A percentile compares a stretch with the other conserved stretches of the same genome.
Conservation (phyloP, 2,888 invertebrate genomes). For the Drosophila algonquin region DNA sequence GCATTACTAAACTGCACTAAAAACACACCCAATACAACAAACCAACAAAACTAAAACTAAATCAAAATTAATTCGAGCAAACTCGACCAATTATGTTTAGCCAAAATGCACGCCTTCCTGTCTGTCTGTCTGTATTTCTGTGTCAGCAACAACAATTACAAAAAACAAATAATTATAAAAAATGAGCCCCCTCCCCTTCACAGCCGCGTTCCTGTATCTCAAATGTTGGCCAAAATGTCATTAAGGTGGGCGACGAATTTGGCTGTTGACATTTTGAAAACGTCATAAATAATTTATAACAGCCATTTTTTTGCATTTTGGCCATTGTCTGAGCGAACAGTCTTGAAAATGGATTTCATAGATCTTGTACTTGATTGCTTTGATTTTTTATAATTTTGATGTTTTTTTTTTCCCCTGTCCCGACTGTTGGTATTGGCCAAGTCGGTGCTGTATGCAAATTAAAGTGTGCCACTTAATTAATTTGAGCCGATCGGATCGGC, state of each 20-base stretch:
- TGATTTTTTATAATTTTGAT: slow-evolving; percentile 17
- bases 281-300: slow-evolving; percentile 56
- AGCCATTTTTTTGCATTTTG: slow-evolving; percentile 47
- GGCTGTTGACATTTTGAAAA: slow-evolving; percentile 54
- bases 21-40: slow-evolving; percentile 24
- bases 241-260: slow-evolving; percentile 57
- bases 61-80: slow-evolving; percentile 38
- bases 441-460: slow-evolving; percentile 36
- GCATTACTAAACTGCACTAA: slow-evolving; percentile 51
- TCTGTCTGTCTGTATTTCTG: neutral
- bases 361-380: slow-evolving; percentile 46
- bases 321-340: slow-evolving; percentile 31
- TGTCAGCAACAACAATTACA: slow-evolving; percentile 8
- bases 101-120: slow-evolving; percentile 34
- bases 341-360: slow-evolving; percentile 45
- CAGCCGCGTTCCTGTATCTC: slow-evolving; percentile 7
- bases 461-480: slow-evolving; percentile 63
- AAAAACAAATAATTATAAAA: slow-evolving; percentile 29
- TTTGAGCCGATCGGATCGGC: slow-evolving; percentile 49
- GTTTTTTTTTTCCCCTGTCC: slow-evolving; percentile 1
- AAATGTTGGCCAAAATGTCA: slow-evolving; percentile 39
- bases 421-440: slow-evolving; percentile 1
- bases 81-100: slow-evolving; percentile 35
- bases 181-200: neutral
- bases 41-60: slow-evolving; percentile 34